Evolutionary conservation across 2,113 vertebrate species (phyloP), one percentile per base, ranked within the genome.

Genomic region (Grus americana): DNA sequence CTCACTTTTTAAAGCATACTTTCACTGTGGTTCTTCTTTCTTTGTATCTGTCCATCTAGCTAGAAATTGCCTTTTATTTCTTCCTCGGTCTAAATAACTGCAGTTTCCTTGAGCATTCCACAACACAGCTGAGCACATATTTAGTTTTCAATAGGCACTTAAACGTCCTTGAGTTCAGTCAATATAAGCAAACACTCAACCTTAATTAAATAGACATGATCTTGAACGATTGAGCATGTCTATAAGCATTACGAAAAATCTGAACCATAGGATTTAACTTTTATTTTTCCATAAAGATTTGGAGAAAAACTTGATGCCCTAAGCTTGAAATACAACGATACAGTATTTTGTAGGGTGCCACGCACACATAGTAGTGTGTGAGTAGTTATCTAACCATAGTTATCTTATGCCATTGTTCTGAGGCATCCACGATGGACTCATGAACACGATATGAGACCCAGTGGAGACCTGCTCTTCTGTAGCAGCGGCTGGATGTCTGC

Each of bases 141-240:
- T 87, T 84, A 76, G 52, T 88, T 92, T 94, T 94, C 50, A 90
- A 73, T 15, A 92, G 63, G 49, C 55, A 68, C 29, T 78, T 62
- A 74, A 32, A 76, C 59, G 58, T 73, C 79, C 82, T 94, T 96
- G 55, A 76, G 46, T 92, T 95, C 74, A 83, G 67, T 47, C 59
- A 57, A 82, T 76, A 68, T 24, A 86, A 90, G 49, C 21, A 84
- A 73, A 62, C 46, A 76, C 12, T 90, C 78, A 76, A 30, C 8
- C 19, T 85, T 87, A 82, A 92, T 87, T 83, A 94, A 90, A 88
- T 3, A 73, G 29, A 88, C 93, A 83, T 70, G 0, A 19, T 40
- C 66, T 80, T 66, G 55, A 90, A 88, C 46, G 74, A 58, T 7
- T 52, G 23, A 54, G 27, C 21, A 49, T 57, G 26, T 27, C 67